Evolutionary conservation across 2,888 invertebrate species (phyloP).

Genomic region (Glaucopsyche alexis): DNA sequence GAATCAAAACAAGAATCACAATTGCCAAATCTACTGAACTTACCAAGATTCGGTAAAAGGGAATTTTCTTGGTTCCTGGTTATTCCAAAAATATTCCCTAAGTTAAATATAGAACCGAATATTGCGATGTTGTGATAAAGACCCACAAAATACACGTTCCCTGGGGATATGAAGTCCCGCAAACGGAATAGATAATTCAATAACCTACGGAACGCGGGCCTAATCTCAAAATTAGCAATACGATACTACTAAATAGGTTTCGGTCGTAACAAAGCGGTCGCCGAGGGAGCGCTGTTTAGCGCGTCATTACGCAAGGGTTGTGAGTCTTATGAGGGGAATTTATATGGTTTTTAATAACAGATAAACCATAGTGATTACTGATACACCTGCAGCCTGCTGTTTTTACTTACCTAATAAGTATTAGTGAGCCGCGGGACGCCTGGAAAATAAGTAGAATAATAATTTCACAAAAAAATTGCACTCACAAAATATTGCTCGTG

Average conservation of each 20-base stretch:
- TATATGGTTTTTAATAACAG: constrained; percentile 38
- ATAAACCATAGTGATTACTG: constrained; percentile 36
- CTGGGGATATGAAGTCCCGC: constrained; percentile 58
- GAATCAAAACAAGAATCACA: no score
- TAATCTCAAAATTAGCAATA: constrained; percentile 78
- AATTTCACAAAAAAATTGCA: no score
- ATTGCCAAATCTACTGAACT: no score
- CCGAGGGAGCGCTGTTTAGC: constrained; percentile 64
- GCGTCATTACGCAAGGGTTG: constrained; percentile 55
- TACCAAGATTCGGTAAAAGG: no score
- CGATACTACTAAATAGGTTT: constrained; percentile 78
- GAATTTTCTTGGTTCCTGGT: no score
- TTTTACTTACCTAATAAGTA: not conserved
- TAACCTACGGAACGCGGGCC: constrained; percentile 72
- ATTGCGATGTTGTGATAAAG: constrained; percentile 18
- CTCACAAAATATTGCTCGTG: no score
- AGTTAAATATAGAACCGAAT: not conserved
- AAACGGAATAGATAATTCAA: constrained; percentile 78
- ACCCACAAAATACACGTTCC: constrained; percentile 44
- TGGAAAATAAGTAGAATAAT: not conserved
- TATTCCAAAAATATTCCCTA: not conserved
- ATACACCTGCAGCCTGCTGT: constrained; percentile 18
- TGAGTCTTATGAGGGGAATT: constrained; percentile 51
- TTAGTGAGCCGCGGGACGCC: not conserved
- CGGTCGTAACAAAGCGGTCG: constrained; percentile 65